phyloP scores from a whole-genome alignment of 2,797 vertebrate genomes.

The Enteromius treurensis region DNA sequence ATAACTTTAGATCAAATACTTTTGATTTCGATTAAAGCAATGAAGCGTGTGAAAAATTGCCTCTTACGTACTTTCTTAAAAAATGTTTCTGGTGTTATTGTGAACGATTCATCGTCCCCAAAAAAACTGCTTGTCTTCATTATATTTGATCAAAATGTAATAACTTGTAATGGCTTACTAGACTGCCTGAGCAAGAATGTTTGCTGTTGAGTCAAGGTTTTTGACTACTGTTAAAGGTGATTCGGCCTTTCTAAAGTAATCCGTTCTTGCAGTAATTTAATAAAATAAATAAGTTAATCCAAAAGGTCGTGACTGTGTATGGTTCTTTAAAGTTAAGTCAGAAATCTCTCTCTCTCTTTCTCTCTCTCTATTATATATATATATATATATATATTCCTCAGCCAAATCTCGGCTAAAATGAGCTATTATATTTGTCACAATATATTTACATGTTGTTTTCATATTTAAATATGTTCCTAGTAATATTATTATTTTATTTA shows the following conservation, averaged over 20 bases:
- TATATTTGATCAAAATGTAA: not conserved
- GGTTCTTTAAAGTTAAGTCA: not conserved
- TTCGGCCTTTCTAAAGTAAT: not conserved
- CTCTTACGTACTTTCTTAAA: not conserved
- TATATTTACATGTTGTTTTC: too few relatives aligned
- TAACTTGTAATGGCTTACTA: not conserved
- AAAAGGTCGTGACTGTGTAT: not conserved
- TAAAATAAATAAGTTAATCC: not conserved
- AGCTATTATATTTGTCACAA: too few relatives aligned
- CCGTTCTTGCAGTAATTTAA: not conserved
- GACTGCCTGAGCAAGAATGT: not conserved
- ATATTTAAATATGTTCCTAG: too few relatives aligned
- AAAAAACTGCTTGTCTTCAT: not conserved
- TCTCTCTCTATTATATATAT: too few relatives aligned
- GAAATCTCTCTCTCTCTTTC: too few relatives aligned
- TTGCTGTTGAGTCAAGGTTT: not conserved
- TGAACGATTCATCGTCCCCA: not conserved
- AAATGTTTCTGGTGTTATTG: not conserved
- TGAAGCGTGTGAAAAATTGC: not conserved
- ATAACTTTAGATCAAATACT: not conserved
- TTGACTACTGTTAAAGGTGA: not conserved
- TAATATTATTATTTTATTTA: too few relatives aligned
- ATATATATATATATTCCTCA: too few relatives aligned
- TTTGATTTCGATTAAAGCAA: slow-evolving; percentile 14
- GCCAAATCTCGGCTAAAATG: too few relatives aligned